Evolutionary conservation across 1,140 invertebrate genomes (phyloP), one percentile per base, ranked within the genome.

Genomic region (Drosophila sulfurigaster): DNA sequence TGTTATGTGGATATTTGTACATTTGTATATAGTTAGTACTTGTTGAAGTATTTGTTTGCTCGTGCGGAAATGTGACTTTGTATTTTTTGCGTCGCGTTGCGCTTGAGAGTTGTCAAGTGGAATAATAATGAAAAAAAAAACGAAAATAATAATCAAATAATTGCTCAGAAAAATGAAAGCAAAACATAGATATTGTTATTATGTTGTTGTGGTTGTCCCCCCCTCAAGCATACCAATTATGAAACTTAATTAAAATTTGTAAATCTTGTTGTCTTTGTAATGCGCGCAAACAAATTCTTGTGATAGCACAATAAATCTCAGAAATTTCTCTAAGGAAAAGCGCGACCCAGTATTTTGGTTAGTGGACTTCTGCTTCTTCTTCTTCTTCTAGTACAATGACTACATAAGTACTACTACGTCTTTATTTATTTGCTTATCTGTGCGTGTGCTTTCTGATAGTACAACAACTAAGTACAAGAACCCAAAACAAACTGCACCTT

Each of bases 351-450:
- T 57, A 38, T 38, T 8, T 38, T 38, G 35, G 45, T 57, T 46
- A 25, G 51, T 64, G 20, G 20, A 25, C 3, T 25, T 25, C 35
- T 58, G 25, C 43, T 46, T n/a, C 45, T 70, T 57, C 43, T 46
- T n/a, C 45, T 70, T 57, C 11, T 63, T 20, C 67, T 8, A 6
- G 10, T 54, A 7, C 41, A 6, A 16, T 2, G 7, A 38, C 35
- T 10, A 38, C 15, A 32, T 59, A 35, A 38, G 38, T 70, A 58
- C 46, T 74, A 78, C 76, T 75, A 54, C 78, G 59, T 57, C 69
- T 79, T 38, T 62, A 68, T 51, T 60, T 77, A 77, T 78, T 75
- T 78, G 41, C 69, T 79, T 79, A 79, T 79, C 78, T 66, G 59
- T 72, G 45, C 48, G 32, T 75, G 60, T 75, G 51, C 28, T 59